Evolutionary conservation across 2,113 vertebrate species (phyloP).

Genomic region (Dissostichus mawsoni): DNA sequence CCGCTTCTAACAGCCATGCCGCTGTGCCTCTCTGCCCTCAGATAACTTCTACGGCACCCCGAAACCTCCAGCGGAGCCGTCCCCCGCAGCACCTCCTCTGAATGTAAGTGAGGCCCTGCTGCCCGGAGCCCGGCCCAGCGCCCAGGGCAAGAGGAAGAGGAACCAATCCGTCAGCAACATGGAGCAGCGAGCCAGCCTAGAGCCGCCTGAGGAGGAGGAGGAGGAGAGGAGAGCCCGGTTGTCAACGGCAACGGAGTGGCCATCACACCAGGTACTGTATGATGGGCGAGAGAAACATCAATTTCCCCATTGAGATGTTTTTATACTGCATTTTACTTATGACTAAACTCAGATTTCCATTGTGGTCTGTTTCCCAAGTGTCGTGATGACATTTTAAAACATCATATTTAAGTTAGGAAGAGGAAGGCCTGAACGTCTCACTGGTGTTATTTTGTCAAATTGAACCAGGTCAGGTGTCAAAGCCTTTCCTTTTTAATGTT

Average conservation of each 20-base stretch:
- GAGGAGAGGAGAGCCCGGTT: constrained; percentile 95
- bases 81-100: constrained; percentile 91
- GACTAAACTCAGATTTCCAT: constrained; percentile 27
- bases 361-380: background rate
- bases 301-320: constrained; percentile 33
- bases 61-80: constrained; percentile 96
- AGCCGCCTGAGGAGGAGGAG: constrained; percentile 96
- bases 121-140: constrained; percentile 96
- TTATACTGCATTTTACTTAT: constrained; percentile 9
- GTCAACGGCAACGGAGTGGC: constrained; percentile 96
- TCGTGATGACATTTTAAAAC: constrained; percentile 10
- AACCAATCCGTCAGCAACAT: constrained; percentile 99
- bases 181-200: constrained; percentile 94
- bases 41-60: constrained; percentile 99
- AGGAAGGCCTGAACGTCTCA: constrained; percentile 27
- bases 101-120: constrained; percentile 98
- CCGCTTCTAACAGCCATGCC: background rate
- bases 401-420: constrained; percentile 20
- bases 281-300: constrained; percentile 9
- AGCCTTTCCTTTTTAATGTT: constrained; percentile 24
- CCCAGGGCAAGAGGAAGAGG: constrained; percentile 97
- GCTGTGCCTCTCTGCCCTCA: constrained; percentile 62
- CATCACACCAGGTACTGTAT: constrained; percentile 91
- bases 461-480: constrained; percentile 35
- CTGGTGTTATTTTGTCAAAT: constrained; percentile 3